phyloP scores from a whole-genome alignment of 2,113 vertebrate species.

The Todiramphus saurophagus region DNA sequence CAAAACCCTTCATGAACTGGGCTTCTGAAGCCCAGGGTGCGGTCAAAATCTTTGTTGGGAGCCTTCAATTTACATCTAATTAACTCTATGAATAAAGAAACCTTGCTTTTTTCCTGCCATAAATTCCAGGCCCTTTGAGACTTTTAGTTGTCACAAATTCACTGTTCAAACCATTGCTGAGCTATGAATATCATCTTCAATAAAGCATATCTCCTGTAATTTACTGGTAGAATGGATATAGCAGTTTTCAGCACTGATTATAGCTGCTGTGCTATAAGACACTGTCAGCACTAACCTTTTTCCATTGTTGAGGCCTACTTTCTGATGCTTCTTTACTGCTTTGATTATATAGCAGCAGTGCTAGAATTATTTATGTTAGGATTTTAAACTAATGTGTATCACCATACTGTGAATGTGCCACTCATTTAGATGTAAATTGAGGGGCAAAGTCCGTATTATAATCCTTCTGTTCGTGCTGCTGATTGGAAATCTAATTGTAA shows the following conservation, averaged over 20 bases:
- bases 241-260: not conserved
- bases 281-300: not conserved
- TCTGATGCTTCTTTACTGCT: not conserved
- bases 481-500: not conserved
- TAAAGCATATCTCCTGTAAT: not conserved
- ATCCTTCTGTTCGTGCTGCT: not conserved
- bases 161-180: not conserved
- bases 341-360: not conserved
- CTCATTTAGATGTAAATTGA: not conserved
- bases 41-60: constrained; percentile 80
- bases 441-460: not conserved
- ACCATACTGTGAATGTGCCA: not conserved
- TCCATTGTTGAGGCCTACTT: not conserved
- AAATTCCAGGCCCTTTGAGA: not conserved
- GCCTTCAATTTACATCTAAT: constrained; percentile 45
- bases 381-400: not conserved
- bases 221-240: not conserved
- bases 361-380: not conserved
- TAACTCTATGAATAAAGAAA: constrained; percentile 16
- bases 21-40: constrained; percentile 84
- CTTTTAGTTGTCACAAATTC: not conserved
- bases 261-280: not conserved
- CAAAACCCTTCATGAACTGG: constrained; percentile 84
- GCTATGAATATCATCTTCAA: not conserved
- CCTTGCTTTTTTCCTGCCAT: not conserved